Conservation (phyloP, 1,140 invertebrate genomes). For the Adoxophyes honmai region DNA sequence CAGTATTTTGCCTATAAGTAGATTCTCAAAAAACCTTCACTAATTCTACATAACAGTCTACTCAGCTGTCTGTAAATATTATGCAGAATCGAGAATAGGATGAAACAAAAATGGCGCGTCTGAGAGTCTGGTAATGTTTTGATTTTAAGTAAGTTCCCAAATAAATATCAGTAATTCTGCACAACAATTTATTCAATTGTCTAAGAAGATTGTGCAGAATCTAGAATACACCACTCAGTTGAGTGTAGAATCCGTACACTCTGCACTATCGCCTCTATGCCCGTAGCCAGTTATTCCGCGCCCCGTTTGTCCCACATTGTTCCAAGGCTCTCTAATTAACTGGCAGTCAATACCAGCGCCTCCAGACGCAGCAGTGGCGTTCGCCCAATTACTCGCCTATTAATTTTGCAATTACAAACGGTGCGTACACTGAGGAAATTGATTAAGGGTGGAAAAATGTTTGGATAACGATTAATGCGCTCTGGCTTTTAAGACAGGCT, state of each 20-base stretch:
- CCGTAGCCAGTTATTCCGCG: constrained; percentile 11
- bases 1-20: too few relatives aligned
- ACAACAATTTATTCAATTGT: not conserved
- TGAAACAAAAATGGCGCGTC: too few relatives aligned
- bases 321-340: constrained; percentile 57
- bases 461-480: too few relatives aligned
- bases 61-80: too few relatives aligned
- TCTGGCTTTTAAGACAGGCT: too few relatives aligned
- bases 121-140: too few relatives aligned
- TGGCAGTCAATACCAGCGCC: constrained; percentile 67
- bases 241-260: not conserved
- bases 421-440: constrained; percentile 1
- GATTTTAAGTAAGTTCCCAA: too few relatives aligned
- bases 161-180: too few relatives aligned
- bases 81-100: too few relatives aligned
- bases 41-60: too few relatives aligned
- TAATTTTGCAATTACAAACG: constrained; percentile 65
- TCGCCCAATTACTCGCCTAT: constrained; percentile 67
- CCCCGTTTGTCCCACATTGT: constrained; percentile 43
- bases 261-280: constrained; percentile 15
- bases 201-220: not conserved
- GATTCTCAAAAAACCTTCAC: too few relatives aligned
- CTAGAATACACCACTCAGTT: not conserved
- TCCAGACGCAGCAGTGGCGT: constrained; percentile 55
- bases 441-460: not conserved